Base-by-base conservation (phyloP, 2,888 invertebrate genomes). In the Andrena marginata region DNA sequence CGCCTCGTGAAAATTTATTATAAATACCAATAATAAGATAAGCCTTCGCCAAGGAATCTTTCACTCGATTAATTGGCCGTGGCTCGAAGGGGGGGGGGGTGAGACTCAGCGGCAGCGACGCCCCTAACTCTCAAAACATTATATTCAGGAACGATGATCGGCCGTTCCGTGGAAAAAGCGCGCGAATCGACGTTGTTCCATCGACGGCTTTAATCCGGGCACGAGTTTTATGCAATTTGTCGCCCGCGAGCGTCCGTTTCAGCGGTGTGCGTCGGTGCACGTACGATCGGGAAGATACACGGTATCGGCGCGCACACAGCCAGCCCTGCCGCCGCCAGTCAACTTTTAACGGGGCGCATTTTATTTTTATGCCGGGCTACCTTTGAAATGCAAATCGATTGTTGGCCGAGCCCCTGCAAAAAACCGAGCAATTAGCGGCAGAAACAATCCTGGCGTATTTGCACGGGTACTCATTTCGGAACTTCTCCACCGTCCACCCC, bases 401-500 rank as follows among this genome's bases (percentile, higher is more conserved):
- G 89, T 89, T 89, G 87, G 89, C 82, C 88, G 84, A 87, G 89
- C 86, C 87, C 89, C 89, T 87, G 88, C 89, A 87, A 85, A 87
- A 90, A 90, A 88, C 89, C 90, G 85, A 88, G 90, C 90, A 90
- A 90, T 90, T 89, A 89, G 90, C 85, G 91, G 89, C 90, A 91
- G 91, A 91, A 91, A 91, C 91, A 91, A 91, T 91, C 89, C 87
- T 86, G 86, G 82, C 86, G 89, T 92, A 91, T 92, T 93, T 92
- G 92, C 90, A 85, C 90, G 91, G 87, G 89, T 90, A 90, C 92
- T 92, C 93, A 92, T 92, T 92, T 92, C 90, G 89, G 85, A 86
- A 87, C 89, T 86, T 85, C 87, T 87, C 88, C 80, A 77, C 77
- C 85, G 78, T 59, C 64, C 80, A 69, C 78, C 56, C 74, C 65